Evolutionary conservation across 1,140 invertebrate genomes (phyloP).

Genomic region (Antheraea mylitta): DNA sequence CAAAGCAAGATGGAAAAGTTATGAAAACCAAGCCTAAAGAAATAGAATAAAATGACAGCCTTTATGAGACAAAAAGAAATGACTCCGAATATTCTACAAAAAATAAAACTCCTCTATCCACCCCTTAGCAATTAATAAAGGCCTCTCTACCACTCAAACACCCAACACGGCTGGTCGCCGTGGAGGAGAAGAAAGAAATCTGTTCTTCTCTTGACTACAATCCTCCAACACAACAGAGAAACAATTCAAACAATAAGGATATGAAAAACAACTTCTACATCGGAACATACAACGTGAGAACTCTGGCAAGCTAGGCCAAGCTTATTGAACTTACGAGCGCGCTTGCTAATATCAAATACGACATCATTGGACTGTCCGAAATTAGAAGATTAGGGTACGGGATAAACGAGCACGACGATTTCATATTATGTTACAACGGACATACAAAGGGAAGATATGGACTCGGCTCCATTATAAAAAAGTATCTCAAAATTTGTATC

Average conservation of each 20-base stretch:
- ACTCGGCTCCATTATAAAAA: slow-evolving; percentile 20
- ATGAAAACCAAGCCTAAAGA: neutral
- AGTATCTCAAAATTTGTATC: slow-evolving; percentile 8
- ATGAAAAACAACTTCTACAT: slow-evolving; percentile 1
- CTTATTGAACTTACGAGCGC: slow-evolving; percentile 22
- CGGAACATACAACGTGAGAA: slow-evolving; percentile 17
- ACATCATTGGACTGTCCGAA: slow-evolving; percentile 5
- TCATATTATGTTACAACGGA: slow-evolving; percentile 17
- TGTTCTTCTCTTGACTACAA: slow-evolving; percentile 4
- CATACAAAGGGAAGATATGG: slow-evolving; percentile 15
- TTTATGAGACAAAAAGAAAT: slow-evolving; percentile 4
- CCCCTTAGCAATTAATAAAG: neutral
- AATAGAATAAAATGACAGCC: neutral
- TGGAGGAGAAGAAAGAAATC: slow-evolving; percentile 10
- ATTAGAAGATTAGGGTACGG: slow-evolving; percentile 3
- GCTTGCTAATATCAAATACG: slow-evolving; percentile 13
- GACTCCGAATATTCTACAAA: neutral
- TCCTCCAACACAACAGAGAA: slow-evolving; percentile 4
- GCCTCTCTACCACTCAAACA: neutral
- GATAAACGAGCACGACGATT: slow-evolving; percentile 17
- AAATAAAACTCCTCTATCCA: slow-evolving; percentile 6
- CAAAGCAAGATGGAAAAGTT: neutral
- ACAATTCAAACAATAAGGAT: neutral
- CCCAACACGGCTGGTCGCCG: slow-evolving; percentile 7
- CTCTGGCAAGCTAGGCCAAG: slow-evolving; percentile 18